These are phyloP conservation scores for Helicoverpa assulta DNA, from an alignment of 2,888 invertebrate genomes.

Conservation along the genomic window DNA sequence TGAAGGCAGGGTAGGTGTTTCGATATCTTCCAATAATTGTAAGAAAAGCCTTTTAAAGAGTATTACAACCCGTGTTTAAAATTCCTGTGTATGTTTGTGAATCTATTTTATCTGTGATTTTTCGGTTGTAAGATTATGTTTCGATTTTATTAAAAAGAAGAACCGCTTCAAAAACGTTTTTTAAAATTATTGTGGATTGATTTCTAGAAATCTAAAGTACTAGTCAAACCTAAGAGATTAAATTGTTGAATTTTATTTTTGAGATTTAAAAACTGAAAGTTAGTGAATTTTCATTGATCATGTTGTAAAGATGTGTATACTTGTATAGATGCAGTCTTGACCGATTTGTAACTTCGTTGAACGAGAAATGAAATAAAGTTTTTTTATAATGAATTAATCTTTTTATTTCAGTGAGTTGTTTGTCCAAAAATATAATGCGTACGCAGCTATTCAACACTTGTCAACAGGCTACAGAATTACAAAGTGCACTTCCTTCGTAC, in stretches of 20 bases:
- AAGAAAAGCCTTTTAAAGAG: conserved; percentile 10
- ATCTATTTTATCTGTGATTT: conserved; percentile 59
- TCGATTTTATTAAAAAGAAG: conserved; percentile 14
- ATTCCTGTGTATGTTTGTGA: conserved; percentile 26
- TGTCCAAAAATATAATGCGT: conserved; percentile 89
- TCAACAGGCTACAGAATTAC: conserved; percentile 80
- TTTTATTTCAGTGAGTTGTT: conserved; percentile 85
- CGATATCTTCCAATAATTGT: conserved; percentile 4
- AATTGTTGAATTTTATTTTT: conserved; percentile 44
- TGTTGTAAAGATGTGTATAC: conserved; percentile 44
- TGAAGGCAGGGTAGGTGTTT: conserved; percentile 2
- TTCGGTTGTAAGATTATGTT: conserved; percentile 46
- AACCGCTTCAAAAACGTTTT: conserved; percentile 17
- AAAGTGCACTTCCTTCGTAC: conserved; percentile 80
- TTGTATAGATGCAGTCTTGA: conserved; percentile 51
- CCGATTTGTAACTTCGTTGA: conserved; percentile 57
- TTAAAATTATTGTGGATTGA: conserved; percentile 20
- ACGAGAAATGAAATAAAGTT: conserved; percentile 71
- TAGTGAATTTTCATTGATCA: conserved; percentile 25
- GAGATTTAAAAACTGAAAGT: conserved; percentile 33
- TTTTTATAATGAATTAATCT: conserved; percentile 74
- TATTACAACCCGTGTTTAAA: conserved; percentile 20
- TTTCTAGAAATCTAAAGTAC: conserved; percentile 39
- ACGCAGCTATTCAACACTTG: conserved; percentile 80
- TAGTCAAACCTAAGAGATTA: conserved; percentile 49